Base-by-base conservation (phyloP, 2,797 vertebrate genomes). In the Adelosebastes latens region DNA sequence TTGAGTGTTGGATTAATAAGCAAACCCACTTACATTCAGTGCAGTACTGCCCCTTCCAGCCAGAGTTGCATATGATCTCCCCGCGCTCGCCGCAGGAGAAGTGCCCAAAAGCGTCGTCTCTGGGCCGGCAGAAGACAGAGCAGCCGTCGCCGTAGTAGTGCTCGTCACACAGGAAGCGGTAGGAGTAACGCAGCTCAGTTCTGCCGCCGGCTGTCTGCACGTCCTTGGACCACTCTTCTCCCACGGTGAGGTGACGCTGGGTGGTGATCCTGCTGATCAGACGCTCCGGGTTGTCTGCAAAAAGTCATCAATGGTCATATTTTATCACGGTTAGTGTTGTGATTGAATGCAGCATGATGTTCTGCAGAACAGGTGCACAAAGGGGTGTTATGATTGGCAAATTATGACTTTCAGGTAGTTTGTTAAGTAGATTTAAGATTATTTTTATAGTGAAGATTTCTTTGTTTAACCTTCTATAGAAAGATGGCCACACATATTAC, bases 131-230 rank as follows among this genome's bases (percentile, higher is more conserved):
- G 93, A 99, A 98, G 78, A 98, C 98, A 0, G 98, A 99, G 93
- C 98, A 99, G 27, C 98, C 98, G 2, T 99, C 98, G 13, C 98
- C 98, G 0, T 99, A 99, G 94, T 99, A 99, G 84, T 99, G 97
- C 87, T 99, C 98, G 0, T 99, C 98, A 0, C 98, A 99, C 61
- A 98, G 94, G 2, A 99, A 99, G 85, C 98, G 98, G 81, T 99
- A 99, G 3, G 98, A 97, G 81, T 99, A 99, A 60, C 97, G 98
- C 84, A 99, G 96, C 91, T 99, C 98, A 0, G 97, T 98, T 71
- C 96, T 95, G 60, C 96, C 96, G 60, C 96, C 96, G 0, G 95
- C 92, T 63, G 95, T 97, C 92, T 99, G 98, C 78, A 98, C 94
- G 89, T 99, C 98, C 78, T 97, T 97, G 64, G 96, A 98, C 98